phyloP scores from a whole-genome alignment of 2,113 vertebrate species.

The Pluvialis apricaria region DNA sequence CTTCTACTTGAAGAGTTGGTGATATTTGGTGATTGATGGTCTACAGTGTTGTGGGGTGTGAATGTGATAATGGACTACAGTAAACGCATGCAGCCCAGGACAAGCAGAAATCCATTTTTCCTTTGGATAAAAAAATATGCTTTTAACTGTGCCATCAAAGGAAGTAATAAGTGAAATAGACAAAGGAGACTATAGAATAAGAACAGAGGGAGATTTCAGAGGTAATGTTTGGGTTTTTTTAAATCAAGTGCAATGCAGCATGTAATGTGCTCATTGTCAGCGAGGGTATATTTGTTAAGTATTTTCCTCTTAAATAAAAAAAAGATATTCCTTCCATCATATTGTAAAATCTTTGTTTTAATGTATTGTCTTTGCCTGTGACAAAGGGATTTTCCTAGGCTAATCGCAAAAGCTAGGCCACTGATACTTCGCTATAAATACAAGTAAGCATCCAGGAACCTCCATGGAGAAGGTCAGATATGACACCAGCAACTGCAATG shows the following conservation, averaged over 20 bases:
- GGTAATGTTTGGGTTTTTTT: background rate
- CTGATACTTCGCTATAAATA: background rate
- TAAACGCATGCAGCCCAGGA: background rate
- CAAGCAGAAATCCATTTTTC: slow-evolving; percentile 27
- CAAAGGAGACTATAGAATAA: background rate
- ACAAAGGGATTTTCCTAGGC: background rate
- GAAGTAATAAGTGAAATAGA: slow-evolving; percentile 10
- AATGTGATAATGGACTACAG: slow-evolving; percentile 31
- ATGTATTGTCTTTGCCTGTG: background rate
- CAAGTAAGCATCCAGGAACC: background rate
- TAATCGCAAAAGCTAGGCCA: background rate
- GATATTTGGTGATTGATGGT: slow-evolving; percentile 38
- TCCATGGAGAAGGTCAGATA: background rate
- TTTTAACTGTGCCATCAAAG: slow-evolving; percentile 42
- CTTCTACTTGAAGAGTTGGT: slow-evolving; percentile 27
- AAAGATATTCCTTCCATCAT: background rate
- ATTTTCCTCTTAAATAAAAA: background rate
- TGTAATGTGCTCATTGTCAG: background rate
- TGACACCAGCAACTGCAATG: background rate
- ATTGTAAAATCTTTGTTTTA: background rate
- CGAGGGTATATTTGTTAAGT: background rate
- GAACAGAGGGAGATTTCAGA: background rate
- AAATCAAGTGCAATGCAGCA: background rate
- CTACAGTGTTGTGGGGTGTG: background rate
- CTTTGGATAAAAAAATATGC: background rate